phyloP scores from a whole-genome alignment of 2,797 vertebrate species.

The Anguilla obscura region DNA sequence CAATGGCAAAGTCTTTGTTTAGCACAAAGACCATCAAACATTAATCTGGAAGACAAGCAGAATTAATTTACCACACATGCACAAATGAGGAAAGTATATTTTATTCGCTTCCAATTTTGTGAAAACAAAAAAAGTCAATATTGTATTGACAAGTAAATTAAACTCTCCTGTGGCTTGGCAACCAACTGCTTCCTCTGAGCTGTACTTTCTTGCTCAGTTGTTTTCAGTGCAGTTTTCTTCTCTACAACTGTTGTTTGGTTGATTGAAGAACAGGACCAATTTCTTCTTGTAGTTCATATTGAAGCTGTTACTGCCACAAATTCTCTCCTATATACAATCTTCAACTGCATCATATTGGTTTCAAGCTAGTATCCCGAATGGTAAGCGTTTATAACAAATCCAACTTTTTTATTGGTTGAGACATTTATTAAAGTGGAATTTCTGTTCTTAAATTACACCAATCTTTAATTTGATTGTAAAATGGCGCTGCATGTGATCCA shows the following conservation, averaged over 20 bases:
- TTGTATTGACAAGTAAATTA: neutral
- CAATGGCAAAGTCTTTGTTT: neutral
- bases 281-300: neutral
- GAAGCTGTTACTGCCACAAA: neutral
- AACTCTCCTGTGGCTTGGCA: slow-evolving; percentile 12
- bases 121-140: neutral
- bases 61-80: neutral
- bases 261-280: neutral
- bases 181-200: slow-evolving; percentile 2
- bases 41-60: neutral
- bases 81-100: slow-evolving; percentile 5
- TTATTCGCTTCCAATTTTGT: slow-evolving; percentile 2
- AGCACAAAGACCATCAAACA: neutral
- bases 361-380: neutral
- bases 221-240: neutral
- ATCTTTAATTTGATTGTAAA: slow-evolving; percentile 1
- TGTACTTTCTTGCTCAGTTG: neutral
- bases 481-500: neutral
- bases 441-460: neutral
- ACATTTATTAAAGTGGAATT: neutral
- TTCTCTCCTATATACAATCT: neutral
- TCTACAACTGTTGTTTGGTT: neutral
- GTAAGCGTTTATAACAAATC: neutral
- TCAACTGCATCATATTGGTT: neutral
- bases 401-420: neutral